A percentile compares a stretch with the other conserved stretches of the same genome.
Conservation (phyloP, 1,140 invertebrate genomes). For the Meloidogyne floridensis region DNA sequence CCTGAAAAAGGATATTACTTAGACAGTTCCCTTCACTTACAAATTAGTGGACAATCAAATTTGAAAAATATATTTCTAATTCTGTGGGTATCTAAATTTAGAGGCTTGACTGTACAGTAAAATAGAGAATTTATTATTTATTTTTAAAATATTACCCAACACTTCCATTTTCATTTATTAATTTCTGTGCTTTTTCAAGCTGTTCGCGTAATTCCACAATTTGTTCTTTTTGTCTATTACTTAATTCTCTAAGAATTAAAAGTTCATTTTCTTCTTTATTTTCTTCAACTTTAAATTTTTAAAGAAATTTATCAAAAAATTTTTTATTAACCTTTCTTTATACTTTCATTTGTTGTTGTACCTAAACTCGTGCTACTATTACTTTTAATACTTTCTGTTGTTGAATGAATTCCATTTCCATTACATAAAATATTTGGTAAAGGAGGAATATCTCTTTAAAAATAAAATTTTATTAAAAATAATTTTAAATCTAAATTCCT, state of each 20-base stretch:
- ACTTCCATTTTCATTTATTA: constrained; percentile 15
- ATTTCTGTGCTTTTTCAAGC: neutral
- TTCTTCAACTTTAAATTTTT: neutral
- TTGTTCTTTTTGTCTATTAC: constrained; percentile 49
- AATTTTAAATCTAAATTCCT: neutral
- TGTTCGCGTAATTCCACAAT: constrained; percentile 36
- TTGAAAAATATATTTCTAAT: too few relatives aligned
- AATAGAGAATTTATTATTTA: neutral
- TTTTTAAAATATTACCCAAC: neutral
- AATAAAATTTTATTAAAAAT: neutral
- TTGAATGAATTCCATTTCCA: neutral
- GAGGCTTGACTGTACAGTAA: too few relatives aligned
- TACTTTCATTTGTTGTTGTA: neutral
- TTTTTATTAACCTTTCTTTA: neutral
- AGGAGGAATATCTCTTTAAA: neutral
- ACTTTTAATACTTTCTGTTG: constrained; percentile 6
- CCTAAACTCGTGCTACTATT: neutral
- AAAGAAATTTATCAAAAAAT: neutral
- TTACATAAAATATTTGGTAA: neutral
- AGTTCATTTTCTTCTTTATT: constrained; percentile 38
- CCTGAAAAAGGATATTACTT: too few relatives aligned
- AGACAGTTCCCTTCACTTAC: too few relatives aligned
- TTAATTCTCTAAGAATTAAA: constrained; percentile 36
- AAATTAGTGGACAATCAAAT: too few relatives aligned
- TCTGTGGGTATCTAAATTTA: too few relatives aligned